Percentiles rank a stretch among this genome's conserved stretches.
phyloP scores from a whole-genome alignment of 2,888 invertebrate species.

The Selenia dentaria region DNA sequence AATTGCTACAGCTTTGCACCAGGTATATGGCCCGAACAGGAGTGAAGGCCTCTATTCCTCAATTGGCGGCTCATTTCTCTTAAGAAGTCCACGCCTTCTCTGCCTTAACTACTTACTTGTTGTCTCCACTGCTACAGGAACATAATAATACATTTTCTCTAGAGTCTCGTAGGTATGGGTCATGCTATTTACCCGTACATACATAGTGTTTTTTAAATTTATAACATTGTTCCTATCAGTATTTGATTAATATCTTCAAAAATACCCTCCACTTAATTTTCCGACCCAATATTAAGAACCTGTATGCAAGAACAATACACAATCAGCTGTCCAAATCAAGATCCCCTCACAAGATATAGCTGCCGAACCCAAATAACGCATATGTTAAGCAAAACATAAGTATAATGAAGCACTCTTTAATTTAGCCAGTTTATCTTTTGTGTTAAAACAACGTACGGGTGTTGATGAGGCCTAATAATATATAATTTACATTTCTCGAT shows the following conservation, averaged over 20 bases:
- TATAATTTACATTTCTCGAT: constrained; percentile 77
- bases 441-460: constrained; percentile 75
- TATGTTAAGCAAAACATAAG: constrained; percentile 74
- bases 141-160: too few species aligned
- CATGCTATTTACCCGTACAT: too few species aligned
- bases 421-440: constrained; percentile 81
- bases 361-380: constrained; percentile 67
- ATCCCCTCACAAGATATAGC: constrained; percentile 65
- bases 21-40: too few species aligned
- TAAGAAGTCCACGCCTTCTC: too few species aligned
- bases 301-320: constrained; percentile 36
- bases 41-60: too few species aligned
- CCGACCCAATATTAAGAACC: constrained; percentile 28
- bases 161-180: too few species aligned
- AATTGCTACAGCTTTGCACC: too few species aligned
- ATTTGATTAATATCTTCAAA: not conserved
- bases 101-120: too few species aligned
- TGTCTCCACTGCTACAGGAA: too few species aligned
- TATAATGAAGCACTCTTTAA: constrained; percentile 79
- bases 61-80: too few species aligned
- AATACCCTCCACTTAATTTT: constrained; percentile 16
- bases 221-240: too few species aligned
- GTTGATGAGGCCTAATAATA: constrained; percentile 81
- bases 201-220: too few species aligned
- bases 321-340: constrained; percentile 68